A percentile compares a stretch with the other conserved stretches of the same genome.
These are phyloP conservation scores for Stratiomys singularior DNA, from an alignment of 2,888 invertebrate species.

Conservation along the genomic window DNA sequence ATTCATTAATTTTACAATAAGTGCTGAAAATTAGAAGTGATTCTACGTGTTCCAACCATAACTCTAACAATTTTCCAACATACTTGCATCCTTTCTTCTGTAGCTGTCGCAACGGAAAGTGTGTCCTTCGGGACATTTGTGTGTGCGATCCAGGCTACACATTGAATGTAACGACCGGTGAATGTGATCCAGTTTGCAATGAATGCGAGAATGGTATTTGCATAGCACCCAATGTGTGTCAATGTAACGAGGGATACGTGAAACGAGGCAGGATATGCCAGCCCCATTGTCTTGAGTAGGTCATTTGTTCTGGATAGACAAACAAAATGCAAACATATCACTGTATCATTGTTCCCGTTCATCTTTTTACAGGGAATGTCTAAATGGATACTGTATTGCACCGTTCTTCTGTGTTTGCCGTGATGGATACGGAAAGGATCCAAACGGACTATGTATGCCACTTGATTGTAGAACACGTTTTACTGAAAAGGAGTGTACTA, in stretches of 20 bases:
- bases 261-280: conserved; percentile 70
- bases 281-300: conserved; percentile 67
- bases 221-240: conserved; percentile 58
- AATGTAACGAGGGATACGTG: conserved; percentile 61
- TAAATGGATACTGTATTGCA: conserved; percentile 60
- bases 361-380: conserved; percentile 56
- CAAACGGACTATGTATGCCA: conserved; percentile 25
- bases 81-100: not conserved
- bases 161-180: not conserved
- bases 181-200: conserved; percentile 50
- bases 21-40: too few relatives aligned
- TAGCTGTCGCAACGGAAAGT: conserved; percentile 44
- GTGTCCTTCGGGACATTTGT: conserved; percentile 37
- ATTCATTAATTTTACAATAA: too few relatives aligned
- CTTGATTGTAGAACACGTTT: conserved; percentile 11
- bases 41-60: too few relatives aligned
- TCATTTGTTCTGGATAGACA: not conserved
- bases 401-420: conserved; percentile 65
- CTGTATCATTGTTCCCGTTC: not conserved
- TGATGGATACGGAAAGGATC: conserved; percentile 55
- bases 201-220: conserved; percentile 61
- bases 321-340: not conserved
- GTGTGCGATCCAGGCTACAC: conserved; percentile 43
- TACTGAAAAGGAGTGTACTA: conserved; percentile 39
- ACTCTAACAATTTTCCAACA: too few relatives aligned